Conservation (phyloP, 1,140 invertebrate species). For the Steinernema khuongi region DNA sequence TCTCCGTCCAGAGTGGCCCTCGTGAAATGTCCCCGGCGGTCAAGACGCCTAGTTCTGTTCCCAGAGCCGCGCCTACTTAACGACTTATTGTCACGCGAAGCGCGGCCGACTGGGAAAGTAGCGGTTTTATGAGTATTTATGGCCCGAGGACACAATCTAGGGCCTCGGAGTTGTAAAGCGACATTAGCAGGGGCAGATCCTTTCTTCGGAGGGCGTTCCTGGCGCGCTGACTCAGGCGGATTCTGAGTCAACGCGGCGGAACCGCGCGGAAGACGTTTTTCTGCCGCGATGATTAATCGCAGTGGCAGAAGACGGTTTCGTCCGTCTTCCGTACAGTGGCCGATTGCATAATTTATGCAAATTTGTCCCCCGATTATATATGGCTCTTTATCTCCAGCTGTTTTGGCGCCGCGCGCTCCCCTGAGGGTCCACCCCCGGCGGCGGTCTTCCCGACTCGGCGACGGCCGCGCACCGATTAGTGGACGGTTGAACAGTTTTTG, state of each 20-base stretch:
- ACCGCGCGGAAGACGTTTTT: conserved; percentile 2
- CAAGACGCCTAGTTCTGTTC: background rate
- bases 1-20: too few relatives aligned
- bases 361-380: conserved; percentile 8
- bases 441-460: background rate
- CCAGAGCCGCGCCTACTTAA: background rate
- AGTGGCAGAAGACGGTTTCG: background rate
- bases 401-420: background rate
- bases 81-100: conserved; percentile 10
- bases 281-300: background rate
- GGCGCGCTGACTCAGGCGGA: background rate
- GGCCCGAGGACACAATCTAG: background rate
- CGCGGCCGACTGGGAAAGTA: background rate
- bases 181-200: background rate
- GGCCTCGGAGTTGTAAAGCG: conserved; percentile 1
- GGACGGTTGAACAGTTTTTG: conserved; percentile 13
- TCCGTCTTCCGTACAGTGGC: background rate
- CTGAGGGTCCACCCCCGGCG: background rate
- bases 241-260: background rate
- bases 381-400: conserved; percentile 12
- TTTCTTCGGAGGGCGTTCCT: background rate
- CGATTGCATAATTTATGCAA: conserved; percentile 15
- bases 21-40: background rate
- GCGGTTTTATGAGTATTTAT: conserved; percentile 13
- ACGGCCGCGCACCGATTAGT: background rate